Evolutionary conservation across 2,113 vertebrate genomes (phyloP).

Genomic region (Heloderma charlesbogerti): DNA sequence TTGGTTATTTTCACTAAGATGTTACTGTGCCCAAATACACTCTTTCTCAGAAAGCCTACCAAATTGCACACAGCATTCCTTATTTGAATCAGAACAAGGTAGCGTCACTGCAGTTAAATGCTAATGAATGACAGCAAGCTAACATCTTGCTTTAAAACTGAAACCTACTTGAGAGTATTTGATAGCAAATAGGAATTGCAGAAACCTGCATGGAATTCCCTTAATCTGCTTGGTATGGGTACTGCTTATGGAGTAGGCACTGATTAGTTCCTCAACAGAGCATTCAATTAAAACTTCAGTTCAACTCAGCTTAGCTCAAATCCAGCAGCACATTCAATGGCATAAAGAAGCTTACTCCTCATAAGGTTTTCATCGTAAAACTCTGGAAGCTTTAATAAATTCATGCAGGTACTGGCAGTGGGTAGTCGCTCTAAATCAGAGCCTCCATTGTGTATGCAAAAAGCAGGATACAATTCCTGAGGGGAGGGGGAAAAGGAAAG

Average conservation of each 20-base stretch:
- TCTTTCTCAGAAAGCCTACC: constrained; percentile 63
- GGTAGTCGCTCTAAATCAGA: constrained; percentile 93
- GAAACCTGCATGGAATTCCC: constrained; percentile 59
- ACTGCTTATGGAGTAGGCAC: constrained; percentile 71
- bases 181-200: constrained; percentile 61
- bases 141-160: constrained; percentile 61
- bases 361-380: constrained; percentile 93
- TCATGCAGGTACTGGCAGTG: constrained; percentile 99
- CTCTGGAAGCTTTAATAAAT: constrained; percentile 97
- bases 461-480: constrained; percentile 96
- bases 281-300: constrained; percentile 14
- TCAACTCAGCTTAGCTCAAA: constrained; percentile 88
- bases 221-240: constrained; percentile 53
- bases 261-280: constrained; percentile 53
- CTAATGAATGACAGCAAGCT: constrained; percentile 60
- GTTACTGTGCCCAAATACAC: constrained; percentile 70
- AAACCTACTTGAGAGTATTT: constrained; percentile 64
- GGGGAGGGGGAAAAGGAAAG: background rate
- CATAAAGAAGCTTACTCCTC: constrained; percentile 96
- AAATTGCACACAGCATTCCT: constrained; percentile 62
- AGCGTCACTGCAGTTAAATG: constrained; percentile 58
- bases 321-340: constrained; percentile 96
- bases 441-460: constrained; percentile 98
- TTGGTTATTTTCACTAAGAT: constrained; percentile 86
- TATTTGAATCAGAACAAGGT: constrained; percentile 63